Conservation (phyloP, 2,797 vertebrate genomes). For the Centropyge bicolor region DNA sequence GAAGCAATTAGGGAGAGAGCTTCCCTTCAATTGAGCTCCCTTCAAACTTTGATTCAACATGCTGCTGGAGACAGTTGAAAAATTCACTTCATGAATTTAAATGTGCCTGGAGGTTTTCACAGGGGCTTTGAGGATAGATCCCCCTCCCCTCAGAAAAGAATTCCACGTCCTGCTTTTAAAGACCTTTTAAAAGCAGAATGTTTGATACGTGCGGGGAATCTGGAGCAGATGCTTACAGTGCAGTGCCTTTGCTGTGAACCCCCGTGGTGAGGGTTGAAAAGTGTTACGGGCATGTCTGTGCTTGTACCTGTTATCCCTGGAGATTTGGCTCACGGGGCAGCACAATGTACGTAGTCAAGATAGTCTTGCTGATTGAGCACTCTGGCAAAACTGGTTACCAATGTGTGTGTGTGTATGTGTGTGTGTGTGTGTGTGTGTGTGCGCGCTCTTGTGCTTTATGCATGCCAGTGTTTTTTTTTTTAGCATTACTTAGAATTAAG, state of each 20-base stretch:
- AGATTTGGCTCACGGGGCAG: constrained; percentile 64
- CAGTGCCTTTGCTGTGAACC: constrained; percentile 56
- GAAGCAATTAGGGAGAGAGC: constrained; percentile 57
- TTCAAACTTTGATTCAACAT: constrained; percentile 49
- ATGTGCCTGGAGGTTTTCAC: constrained; percentile 58
- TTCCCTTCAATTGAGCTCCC: constrained; percentile 48
- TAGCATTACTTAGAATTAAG: constrained; percentile 40
- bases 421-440: neutral
- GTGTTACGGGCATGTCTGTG: constrained; percentile 70
- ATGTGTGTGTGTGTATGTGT: constrained; percentile 16
- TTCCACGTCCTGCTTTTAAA: constrained; percentile 44
- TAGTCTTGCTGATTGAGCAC: constrained; percentile 67
- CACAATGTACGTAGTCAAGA: constrained; percentile 52
- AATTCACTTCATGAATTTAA: constrained; percentile 69
- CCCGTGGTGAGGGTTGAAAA: constrained; percentile 56
- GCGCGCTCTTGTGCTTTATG: constrained; percentile 5
- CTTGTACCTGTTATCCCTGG: constrained; percentile 70
- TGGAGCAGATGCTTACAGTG: constrained; percentile 47
- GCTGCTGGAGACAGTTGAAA: constrained; percentile 57
- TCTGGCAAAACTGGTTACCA: constrained; percentile 61
- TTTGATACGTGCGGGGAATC: constrained; percentile 50
- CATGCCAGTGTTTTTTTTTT: constrained; percentile 28
- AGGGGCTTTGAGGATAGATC: constrained; percentile 53
- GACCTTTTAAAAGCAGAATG: constrained; percentile 51
- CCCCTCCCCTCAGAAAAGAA: constrained; percentile 30